Conservation (phyloP, 2,113 vertebrate species). For the Syrrhaptes paradoxus region DNA sequence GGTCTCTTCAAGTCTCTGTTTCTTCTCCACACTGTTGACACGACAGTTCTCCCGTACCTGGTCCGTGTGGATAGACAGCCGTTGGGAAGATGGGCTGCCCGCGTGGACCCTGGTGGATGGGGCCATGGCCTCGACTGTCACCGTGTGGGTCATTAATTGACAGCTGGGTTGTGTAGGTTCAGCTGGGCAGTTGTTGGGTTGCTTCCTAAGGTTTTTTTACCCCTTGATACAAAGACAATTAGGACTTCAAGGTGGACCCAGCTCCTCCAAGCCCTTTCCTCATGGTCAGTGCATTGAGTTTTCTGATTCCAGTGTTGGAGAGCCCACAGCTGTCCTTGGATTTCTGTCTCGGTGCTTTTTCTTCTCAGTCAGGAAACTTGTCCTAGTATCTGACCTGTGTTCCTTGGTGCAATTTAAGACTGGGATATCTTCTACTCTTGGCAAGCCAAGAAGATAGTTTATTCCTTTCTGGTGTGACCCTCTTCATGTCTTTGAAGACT, state of each 20-base stretch:
- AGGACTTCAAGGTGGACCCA: background rate
- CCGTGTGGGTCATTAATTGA: background rate
- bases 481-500: background rate
- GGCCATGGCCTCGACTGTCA: background rate
- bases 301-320: background rate
- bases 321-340: background rate
- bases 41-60: background rate
- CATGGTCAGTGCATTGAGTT: background rate
- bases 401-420: background rate
- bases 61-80: background rate
- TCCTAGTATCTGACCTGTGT: background rate
- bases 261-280: background rate
- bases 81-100: background rate
- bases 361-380: background rate
- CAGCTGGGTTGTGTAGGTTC: background rate
- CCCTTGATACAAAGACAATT: background rate
- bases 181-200: background rate
- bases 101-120: background rate
- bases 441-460: background rate
- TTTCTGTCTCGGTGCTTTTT: background rate
- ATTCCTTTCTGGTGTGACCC: background rate
- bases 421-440: background rate
- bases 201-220: background rate
- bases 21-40: background rate
- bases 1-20: background rate